Percentiles rank a stretch among this genome's conserved stretches.
These are phyloP conservation scores for Saxidomus purpurata DNA, from an alignment of 1,140 invertebrate genomes.

Conservation along the genomic window DNA sequence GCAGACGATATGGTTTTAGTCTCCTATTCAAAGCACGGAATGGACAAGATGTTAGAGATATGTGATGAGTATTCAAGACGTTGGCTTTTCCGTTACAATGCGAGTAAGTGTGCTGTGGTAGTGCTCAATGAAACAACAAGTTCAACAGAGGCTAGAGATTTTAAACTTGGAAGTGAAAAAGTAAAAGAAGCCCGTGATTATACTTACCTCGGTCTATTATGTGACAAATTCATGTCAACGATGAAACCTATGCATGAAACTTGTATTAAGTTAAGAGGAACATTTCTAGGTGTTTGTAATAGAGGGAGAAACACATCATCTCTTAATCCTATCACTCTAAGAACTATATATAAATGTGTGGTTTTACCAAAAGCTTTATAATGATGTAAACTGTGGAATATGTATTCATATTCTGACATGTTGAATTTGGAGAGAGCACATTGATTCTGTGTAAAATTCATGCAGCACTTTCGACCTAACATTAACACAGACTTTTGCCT, in stretches of 20 bases:
- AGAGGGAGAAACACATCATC: not conserved
- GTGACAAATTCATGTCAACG: not conserved
- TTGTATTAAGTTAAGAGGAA: constrained; percentile 26
- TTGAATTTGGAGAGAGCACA: not conserved
- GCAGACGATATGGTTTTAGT: constrained; percentile 39
- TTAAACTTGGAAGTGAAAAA: not conserved
- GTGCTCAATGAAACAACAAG: not conserved
- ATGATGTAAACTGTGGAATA: constrained; percentile 19
- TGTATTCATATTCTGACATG: not conserved
- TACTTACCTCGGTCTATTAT: not conserved
- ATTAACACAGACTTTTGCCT: not conserved
- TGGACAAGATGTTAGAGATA: constrained; percentile 6
- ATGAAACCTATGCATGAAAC: not conserved
- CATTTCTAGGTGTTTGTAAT: not conserved
- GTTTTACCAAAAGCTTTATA: constrained; percentile 22
- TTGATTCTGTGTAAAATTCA: constrained; percentile 1
- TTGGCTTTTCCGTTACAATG: constrained; percentile 9
- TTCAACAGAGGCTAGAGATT: no score
- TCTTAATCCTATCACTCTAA: not conserved
- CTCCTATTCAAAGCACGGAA: not conserved
- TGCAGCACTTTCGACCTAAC: not conserved
- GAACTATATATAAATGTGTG: not conserved
- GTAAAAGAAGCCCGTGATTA: no score
- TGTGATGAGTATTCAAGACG: not conserved
- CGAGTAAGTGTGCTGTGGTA: constrained; percentile 6